A percentile compares a stretch with the other conserved stretches of the same genome.
These are phyloP conservation scores for Ammodytes dubius DNA, from an alignment of 2,113 vertebrate genomes.

Conservation along the genomic window DNA sequence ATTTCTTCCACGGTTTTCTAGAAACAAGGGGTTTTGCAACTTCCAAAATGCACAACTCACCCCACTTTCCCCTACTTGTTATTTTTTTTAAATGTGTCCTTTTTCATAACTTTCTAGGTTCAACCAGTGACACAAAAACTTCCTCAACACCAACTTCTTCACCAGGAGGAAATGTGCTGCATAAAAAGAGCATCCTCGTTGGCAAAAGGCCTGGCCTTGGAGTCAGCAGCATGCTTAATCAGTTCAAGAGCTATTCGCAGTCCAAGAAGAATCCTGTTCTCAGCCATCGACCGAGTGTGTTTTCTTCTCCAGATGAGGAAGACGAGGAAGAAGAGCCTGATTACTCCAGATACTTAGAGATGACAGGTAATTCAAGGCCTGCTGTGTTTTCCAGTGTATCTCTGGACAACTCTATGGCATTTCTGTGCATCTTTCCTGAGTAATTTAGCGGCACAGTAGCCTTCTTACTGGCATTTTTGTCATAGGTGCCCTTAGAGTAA, in stretches of 20 bases:
- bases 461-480: constrained; percentile 68
- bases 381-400: constrained; percentile 50
- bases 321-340: constrained; percentile 92
- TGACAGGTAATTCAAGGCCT: constrained; percentile 84
- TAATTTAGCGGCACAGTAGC: constrained; percentile 57
- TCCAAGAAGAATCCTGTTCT: constrained; percentile 88
- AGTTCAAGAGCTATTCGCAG: constrained; percentile 90
- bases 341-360: constrained; percentile 84
- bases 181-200: constrained; percentile 86
- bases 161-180: constrained; percentile 45
- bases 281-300: constrained; percentile 90
- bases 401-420: constrained; percentile 50
- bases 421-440: constrained; percentile 48
- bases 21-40: too few relatives aligned
- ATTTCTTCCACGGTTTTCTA: too few relatives aligned
- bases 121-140: constrained; percentile 65
- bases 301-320: constrained; percentile 90
- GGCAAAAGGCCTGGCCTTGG: constrained; percentile 89
- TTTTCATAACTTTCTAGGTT: constrained; percentile 61
- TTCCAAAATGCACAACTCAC: too few relatives aligned
- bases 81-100: background rate
- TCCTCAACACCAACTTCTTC: constrained; percentile 70
- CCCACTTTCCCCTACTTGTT: too few relatives aligned
- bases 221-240: constrained; percentile 88
- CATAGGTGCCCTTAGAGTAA: constrained; percentile 87